These are phyloP conservation scores for Blastomussa wellsi DNA, from an alignment of 92 coral and sea anemone genomes.

Conservation along the genomic window DNA sequence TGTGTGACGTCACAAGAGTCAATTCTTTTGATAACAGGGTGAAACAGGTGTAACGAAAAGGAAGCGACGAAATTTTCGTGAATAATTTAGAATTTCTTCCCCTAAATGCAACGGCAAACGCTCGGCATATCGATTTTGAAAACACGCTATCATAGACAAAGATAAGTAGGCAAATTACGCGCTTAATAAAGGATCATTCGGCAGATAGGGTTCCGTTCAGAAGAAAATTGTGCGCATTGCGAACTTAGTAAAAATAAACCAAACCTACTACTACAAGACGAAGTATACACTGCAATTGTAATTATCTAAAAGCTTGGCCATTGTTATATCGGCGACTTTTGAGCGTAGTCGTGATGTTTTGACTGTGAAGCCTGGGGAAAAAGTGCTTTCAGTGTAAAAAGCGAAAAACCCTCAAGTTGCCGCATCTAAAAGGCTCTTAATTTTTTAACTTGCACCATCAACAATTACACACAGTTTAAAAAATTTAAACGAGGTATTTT, in stretches of 20 bases:
- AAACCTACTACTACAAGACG: neutral
- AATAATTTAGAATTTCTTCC: neutral
- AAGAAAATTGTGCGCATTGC: neutral
- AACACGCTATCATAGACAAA: neutral
- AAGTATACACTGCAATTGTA: neutral
- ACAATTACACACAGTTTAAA: neutral
- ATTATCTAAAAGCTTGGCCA: neutral
- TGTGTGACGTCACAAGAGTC: conserved; percentile 42
- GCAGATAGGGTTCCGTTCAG: neutral
- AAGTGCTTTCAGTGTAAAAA: neutral
- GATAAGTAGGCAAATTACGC: neutral
- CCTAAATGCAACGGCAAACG: neutral
- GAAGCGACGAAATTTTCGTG: neutral
- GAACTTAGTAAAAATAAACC: neutral
- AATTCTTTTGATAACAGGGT: conserved; percentile 19
- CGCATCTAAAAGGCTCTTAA: no score
- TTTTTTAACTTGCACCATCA: neutral
- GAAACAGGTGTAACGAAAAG: conserved; percentile 20
- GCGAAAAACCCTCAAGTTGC: neutral
- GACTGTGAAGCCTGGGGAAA: neutral
- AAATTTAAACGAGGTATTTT: neutral
- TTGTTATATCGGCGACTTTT: neutral
- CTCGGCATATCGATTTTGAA: neutral
- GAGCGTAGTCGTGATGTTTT: neutral
- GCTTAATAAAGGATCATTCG: neutral